Evolutionary conservation across 2,888 invertebrate species (phyloP).

Genomic region (Asteroscopus sphinx): DNA sequence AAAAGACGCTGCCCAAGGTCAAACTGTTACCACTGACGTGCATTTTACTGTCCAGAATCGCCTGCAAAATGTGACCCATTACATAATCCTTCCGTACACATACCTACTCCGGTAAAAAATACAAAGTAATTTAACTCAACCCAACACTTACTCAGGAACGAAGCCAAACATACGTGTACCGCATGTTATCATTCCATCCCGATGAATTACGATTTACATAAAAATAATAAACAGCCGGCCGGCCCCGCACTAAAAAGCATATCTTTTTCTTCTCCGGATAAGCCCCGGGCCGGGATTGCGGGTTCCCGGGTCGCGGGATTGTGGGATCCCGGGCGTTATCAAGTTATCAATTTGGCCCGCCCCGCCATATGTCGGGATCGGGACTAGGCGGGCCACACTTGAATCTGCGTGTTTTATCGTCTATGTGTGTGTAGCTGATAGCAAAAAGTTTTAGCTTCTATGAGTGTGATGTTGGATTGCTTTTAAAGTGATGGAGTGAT

Average conservation of each 20-base stretch:
- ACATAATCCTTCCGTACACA: no score
- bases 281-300: slow-evolving; percentile 66
- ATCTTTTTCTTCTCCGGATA: slow-evolving; percentile 68
- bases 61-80: no score
- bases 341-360: slow-evolving; percentile 83
- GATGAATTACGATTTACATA: slow-evolving; percentile 78
- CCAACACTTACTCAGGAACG: slow-evolving; percentile 36
- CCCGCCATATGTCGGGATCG: slow-evolving; percentile 57
- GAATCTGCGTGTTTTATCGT: slow-evolving; percentile 26
- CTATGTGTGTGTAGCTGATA: slow-evolving; percentile 32
- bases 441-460: not conserved
- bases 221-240: slow-evolving; percentile 65
- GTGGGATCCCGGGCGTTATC: slow-evolving; percentile 74
- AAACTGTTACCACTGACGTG: no score
- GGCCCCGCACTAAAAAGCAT: slow-evolving; percentile 61
- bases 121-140: slow-evolving; percentile 18
- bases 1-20: no score
- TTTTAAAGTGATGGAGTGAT: slow-evolving; percentile 1
- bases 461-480: not conserved
- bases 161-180: slow-evolving; percentile 52
- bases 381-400: slow-evolving; percentile 29
- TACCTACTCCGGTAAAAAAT: not conserved
- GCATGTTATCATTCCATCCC: slow-evolving; percentile 77
- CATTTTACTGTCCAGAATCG: no score
- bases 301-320: slow-evolving; percentile 62